These are phyloP conservation scores for Patiria miniata DNA, from an alignment of 35 echinoderm and acorn worm genomes.

Conservation along the genomic window DNA sequence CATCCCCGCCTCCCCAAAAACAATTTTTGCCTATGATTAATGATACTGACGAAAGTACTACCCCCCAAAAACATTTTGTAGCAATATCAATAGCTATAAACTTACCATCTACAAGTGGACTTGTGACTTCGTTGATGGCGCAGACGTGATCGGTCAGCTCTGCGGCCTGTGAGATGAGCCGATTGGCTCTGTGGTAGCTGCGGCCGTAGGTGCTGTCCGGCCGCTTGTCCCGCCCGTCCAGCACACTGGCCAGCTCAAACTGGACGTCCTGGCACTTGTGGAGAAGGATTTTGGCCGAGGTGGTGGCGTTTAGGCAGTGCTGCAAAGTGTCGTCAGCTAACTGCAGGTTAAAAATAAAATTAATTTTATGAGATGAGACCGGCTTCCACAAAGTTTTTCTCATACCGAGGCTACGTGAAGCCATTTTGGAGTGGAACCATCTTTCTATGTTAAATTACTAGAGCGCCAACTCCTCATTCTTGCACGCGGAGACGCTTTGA, in stretches of 20 bases:
- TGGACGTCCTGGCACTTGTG: conserved; percentile 63
- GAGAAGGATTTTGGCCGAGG: conserved; percentile 58
- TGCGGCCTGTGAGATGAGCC: background rate
- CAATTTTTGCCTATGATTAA: too few species aligned
- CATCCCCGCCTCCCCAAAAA: too few species aligned
- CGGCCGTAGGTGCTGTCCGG: conserved; percentile 25
- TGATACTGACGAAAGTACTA: too few species aligned
- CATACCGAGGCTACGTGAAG: too few species aligned
- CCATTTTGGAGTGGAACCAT: too few species aligned
- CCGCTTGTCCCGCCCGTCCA: conserved; percentile 41
- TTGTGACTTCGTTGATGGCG: background rate
- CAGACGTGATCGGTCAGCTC: conserved; percentile 5
- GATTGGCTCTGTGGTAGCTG: conserved; percentile 30
- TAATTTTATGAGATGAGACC: background rate
- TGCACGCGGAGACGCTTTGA: too few species aligned
- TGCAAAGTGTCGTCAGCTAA: conserved; percentile 31
- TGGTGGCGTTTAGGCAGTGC: conserved; percentile 33
- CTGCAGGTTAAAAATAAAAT: background rate
- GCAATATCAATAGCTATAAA: too few species aligned
- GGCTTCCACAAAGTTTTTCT: too few species aligned
- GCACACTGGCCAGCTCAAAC: conserved; percentile 56
- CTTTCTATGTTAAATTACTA: too few species aligned
- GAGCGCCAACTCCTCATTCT: too few species aligned
- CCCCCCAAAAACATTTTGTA: too few species aligned
- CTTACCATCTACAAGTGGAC: background rate